Percentiles rank a stretch among this genome's conserved stretches.
Evolutionary conservation across 1,140 invertebrate genomes (phyloP).

Genomic region (Drosophila sturtevanti): DNA sequence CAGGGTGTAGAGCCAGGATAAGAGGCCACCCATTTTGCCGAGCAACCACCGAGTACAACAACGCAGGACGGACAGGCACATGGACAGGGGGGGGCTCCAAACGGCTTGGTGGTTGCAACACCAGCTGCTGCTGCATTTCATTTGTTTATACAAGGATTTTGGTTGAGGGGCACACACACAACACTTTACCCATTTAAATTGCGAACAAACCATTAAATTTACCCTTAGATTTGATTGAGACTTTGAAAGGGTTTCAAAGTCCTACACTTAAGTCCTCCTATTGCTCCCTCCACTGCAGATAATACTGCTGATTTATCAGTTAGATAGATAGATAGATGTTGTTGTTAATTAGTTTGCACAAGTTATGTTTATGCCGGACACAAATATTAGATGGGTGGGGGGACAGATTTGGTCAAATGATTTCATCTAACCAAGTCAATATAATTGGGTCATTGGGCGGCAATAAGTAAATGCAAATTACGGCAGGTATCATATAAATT

Average conservation of each 20-base stretch:
- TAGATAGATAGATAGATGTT: background rate
- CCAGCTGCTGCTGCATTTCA: constrained; percentile 53
- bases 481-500: background rate
- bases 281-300: constrained; percentile 2
- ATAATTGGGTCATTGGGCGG: constrained; percentile 5
- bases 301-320: constrained; percentile 29
- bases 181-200: constrained; percentile 5
- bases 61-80: constrained; percentile 31
- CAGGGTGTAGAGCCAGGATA: background rate
- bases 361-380: background rate
- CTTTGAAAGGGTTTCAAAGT: constrained; percentile 29
- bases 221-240: constrained; percentile 25
- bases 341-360: constrained; percentile 50
- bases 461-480: background rate
- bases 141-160: constrained; percentile 64
- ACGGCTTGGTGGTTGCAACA: constrained; percentile 39
- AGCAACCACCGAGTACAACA: constrained; percentile 47
- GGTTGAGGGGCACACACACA: constrained; percentile 7
- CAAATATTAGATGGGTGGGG: background rate
- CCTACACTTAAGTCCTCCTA: background rate
- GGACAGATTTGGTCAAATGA: background rate
- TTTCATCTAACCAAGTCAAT: background rate
- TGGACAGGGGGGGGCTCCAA: background rate
- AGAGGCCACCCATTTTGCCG: constrained; percentile 10
- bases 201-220: constrained; percentile 8